Evolutionary conservation across 2,113 vertebrate species (phyloP), one percentile per base, ranked within the genome.

Genomic region (Meriones unguiculatus): DNA sequence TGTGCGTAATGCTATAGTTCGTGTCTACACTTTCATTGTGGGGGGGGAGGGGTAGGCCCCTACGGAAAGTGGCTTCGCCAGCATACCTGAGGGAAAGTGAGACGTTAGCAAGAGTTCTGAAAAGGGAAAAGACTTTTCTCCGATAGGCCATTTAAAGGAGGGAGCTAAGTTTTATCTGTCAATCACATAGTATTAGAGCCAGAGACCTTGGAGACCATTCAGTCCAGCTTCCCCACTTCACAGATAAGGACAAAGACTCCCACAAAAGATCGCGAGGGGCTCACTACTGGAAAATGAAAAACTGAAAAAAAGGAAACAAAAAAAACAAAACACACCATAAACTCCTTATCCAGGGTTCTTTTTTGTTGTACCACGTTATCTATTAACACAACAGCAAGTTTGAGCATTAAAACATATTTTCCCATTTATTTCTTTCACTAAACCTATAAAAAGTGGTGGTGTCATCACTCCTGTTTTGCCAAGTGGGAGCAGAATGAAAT

Each of bases 71-170:
- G n/a, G 18, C 18, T 28, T 94, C 73, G 50, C 28, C 64, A 62
- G 87, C 89, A 88, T 50, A 69, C 86, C 64, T 93, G 88, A 73
- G 84, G 92, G 76, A 90, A 91, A 80, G 92, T 59, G 28, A 10
- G 59, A 86, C 30, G 30, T 87, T 91, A 89, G 89, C 69, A 57
- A 30, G 73, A 80, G 82, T 35, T 12, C 57, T 93, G 67, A 69
- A 32, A 93, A 85, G 57, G 28, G 67, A 57, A 87, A 30, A 32
- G 65, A 30, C 10, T 24, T 54, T 77, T 52, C 52, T 97, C 41
- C n/a, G 17, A 75, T 30, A n/a, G 76, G n/a, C 52, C 65, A 25
- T 35, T 89, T 89, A 70, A 84, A 87, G 89, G 69, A 96, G 75
- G 73, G 75, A 41, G 72, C 46, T 59, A 28, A 32, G 0, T n/a